Base-by-base conservation (phyloP, 2,797 vertebrate genomes). In the Lepus townsendii region DNA sequence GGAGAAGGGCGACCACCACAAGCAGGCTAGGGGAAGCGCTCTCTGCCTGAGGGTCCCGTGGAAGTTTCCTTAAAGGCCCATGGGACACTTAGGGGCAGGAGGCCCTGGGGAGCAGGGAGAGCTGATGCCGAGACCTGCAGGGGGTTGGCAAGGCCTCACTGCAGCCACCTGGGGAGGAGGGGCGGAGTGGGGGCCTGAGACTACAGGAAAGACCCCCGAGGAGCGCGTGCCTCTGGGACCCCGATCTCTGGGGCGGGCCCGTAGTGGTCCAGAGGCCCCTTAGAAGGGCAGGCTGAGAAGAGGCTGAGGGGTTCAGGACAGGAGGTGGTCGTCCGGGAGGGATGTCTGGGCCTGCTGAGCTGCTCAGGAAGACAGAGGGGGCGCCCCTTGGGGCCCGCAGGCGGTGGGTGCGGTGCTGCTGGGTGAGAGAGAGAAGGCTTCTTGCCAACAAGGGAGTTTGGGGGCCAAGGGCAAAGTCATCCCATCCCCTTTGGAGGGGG, bases 401-500 rank as follows among this genome's bases (percentile, higher is more conserved):
- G 63, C 27, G 30, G 52, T 3, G 26, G 35, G 50, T 1, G 16
- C 80, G 86, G 52, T 7, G 4, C 75, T 66, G 22, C 91, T 83
- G 62, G 83, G 72, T 73, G 60, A 66, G 84, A 86, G 42, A 69
- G 47, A 90, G 79, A 83, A 93, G 93, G 83, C 92, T 17, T 89
- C 76, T 88, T 94, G 84, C 90, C 82, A 90, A 69, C 89, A 91
- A 90, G 76, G 88, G 91, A 93, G 93, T 60, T 35, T 47, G 82
- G 94, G 85, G 90, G 75, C 90, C 79, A 92, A 80, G 94, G 97
- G 69, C 76, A 73, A 93, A 87, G 76, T 88, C 78, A 65, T 87
- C 73, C 71, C 22, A 54, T 88, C 92, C 88, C 93, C 60, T 47
- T 47, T 2, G 89, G 94, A 73, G 97, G 95, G 91, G 91, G 94